Conservation (phyloP, 2,888 invertebrate species). For the Idaea dimidiata region DNA sequence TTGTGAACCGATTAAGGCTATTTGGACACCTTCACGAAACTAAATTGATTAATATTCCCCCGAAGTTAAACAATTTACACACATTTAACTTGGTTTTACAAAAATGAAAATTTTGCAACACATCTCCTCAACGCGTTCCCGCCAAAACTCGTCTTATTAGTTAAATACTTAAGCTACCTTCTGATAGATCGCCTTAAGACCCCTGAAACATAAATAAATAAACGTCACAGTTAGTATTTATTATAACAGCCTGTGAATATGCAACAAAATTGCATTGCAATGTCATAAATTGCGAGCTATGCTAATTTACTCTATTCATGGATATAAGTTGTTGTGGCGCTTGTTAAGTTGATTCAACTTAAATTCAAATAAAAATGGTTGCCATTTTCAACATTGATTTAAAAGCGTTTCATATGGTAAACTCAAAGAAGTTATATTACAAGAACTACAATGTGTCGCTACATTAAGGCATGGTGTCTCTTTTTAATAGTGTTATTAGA, state of each 20-base stretch:
- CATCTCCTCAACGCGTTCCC: no score
- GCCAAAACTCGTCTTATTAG: no score
- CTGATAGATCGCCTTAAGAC: neutral
- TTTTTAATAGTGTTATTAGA: no score
- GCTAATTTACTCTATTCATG: neutral
- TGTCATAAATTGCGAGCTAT: neutral
- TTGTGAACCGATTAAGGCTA: no score
- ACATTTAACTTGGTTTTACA: no score
- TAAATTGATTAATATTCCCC: no score
- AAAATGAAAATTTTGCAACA: no score
- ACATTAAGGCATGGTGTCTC: no score
- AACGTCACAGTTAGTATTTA: neutral
- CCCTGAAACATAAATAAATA: neutral
- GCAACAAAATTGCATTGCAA: neutral
- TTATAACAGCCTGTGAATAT: neutral
- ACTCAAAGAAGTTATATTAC: neutral
- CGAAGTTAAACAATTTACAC: no score
- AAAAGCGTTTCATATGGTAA: neutral
- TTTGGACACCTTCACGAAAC: no score
- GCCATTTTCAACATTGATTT: neutral
- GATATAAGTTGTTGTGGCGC: neutral
- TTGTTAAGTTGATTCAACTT: neutral
- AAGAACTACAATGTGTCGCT: no score
- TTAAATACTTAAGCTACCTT: neutral
- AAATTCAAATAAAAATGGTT: neutral